Base-by-base conservation (phyloP, 64 coral and sea anemone genomes). In the Orbicella faveolata region DNA sequence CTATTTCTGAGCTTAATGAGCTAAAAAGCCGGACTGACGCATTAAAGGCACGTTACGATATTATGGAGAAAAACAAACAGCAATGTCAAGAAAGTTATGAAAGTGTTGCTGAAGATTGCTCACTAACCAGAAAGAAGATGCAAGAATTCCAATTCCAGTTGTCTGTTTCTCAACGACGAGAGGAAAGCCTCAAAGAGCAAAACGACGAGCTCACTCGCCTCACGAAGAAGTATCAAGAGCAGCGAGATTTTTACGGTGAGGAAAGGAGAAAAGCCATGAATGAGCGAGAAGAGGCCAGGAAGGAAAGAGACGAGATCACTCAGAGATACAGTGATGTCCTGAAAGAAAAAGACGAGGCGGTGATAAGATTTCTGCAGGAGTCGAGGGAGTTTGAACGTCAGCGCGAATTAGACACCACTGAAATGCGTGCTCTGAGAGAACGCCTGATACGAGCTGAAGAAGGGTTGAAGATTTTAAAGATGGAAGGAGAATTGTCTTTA, bases 21-120 rank as follows among this genome's bases (percentile, higher is more conserved):
- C 86, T 95, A 9, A 95, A 89, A 41, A 81, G 92, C 52, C 92
- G 94, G 94, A 78, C 87, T 36, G 94, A 92, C 87, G 94, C 90
- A 6, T 84, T 96, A 41, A 96, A 96, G 20, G 94, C 87, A 12
- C 61, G 87, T 10, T 96, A 86, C 36, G 94, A 96, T 72, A 87
- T 92, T n/a, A 87, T 80, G 23, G 82, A 92, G 39, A 87, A 96
- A 78, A 88, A 89, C 33, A 89, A 89, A 75, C 86, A 92, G 61
- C 26, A 91, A 54, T 84, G 30, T n/a, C 89, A 84, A 73, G 66
- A 91, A 63, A 91, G 19, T 2, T 91, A 72, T n/a, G 94, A 90
- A 55, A 88, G 69, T 10, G 89, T 78, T 23, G 84, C 84, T 11
- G 75, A 67, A 13, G 89, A 95, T 64, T 90, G 74, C 36, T 95